phyloP scores from a whole-genome alignment of 2,797 vertebrate genomes.

The Spinus pinus region DNA sequence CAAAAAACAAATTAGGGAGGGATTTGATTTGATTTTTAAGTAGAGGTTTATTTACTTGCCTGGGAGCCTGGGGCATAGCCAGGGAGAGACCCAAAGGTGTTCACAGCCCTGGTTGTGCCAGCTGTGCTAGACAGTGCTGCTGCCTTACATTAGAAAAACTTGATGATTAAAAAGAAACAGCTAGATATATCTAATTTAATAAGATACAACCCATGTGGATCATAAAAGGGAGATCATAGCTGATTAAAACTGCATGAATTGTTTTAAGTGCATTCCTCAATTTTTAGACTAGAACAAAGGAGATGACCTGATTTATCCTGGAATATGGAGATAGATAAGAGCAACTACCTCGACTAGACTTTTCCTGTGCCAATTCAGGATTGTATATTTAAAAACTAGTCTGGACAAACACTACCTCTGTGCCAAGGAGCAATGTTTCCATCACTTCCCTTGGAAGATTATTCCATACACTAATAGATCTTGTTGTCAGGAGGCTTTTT shows the following conservation, averaged over 20 bases:
- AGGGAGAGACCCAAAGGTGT: slow-evolving; percentile 4
- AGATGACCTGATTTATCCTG: slow-evolving; percentile 69
- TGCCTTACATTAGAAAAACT: slow-evolving; percentile 41
- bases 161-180: slow-evolving; percentile 62
- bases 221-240: slow-evolving; percentile 68
- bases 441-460: slow-evolving; percentile 60
- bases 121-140: slow-evolving; percentile 31
- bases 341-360: slow-evolving; percentile 63
- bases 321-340: slow-evolving; percentile 65
- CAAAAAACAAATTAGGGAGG: background rate
- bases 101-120: background rate
- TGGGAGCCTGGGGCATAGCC: background rate
- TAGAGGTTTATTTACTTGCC: background rate
- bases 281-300: slow-evolving; percentile 66
- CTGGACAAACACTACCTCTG: slow-evolving; percentile 63
- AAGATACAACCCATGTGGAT: slow-evolving; percentile 64
- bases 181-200: slow-evolving; percentile 66
- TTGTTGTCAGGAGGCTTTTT: slow-evolving; percentile 51
- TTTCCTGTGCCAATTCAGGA: slow-evolving; percentile 47
- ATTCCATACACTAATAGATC: slow-evolving; percentile 59
- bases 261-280: slow-evolving; percentile 69
- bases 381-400: slow-evolving; percentile 67
- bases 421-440: slow-evolving; percentile 64
- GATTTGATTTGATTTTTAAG: background rate
- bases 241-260: slow-evolving; percentile 70